Evolutionary conservation across 92 coral and sea anemone genomes (phyloP), one percentile per base, ranked within the genome.

Genomic region (Palythoa grandiflora): DNA sequence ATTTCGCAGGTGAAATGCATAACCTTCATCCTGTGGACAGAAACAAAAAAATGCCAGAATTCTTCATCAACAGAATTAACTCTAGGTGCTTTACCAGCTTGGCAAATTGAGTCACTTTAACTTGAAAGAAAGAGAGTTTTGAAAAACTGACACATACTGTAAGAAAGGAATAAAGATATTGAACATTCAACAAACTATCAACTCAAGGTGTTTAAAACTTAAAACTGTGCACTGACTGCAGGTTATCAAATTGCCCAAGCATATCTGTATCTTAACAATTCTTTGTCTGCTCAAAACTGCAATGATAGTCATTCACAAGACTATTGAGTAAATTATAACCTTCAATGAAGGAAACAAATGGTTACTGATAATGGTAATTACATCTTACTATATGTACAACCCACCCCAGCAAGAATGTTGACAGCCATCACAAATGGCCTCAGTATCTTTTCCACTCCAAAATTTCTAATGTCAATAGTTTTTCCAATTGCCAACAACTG

Each of bases 11-110:
- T 47, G 47, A 38, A 77, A 68, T 78, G 59, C 77, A 73, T 68
- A 79, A 48, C 90, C 86, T 39, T 73, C 86, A 87, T 78, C 79
- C 86, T 87, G 73, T 73, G 59, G 68, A 52, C 51, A 35, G 55
- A 50, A 57, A 48, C 68, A 52, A 73, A 71, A 74, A 60, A 53
- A 60, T 20, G 65, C 21, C 48, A 44, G 17, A 77, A 47, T 66
- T 10, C 4, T 74, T 87, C 57, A 14, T 1, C 16, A 87, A 60
- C 70, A 57, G 68, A 44, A 66, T 44, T 60, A 80, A 51, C 73
- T 47, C 86, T 61, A 61, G 50, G 73, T 54, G 72, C 71, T 73
- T 74, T 74, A 74, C 57, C 78, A 47, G 55, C 78, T 74, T 8
- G 78, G 78, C 78, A 74, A 74, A 74, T 66, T 66, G 36, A 51